Evolutionary conservation across 2,797 vertebrate species (phyloP).

Genomic region (Ibycter americanus): DNA sequence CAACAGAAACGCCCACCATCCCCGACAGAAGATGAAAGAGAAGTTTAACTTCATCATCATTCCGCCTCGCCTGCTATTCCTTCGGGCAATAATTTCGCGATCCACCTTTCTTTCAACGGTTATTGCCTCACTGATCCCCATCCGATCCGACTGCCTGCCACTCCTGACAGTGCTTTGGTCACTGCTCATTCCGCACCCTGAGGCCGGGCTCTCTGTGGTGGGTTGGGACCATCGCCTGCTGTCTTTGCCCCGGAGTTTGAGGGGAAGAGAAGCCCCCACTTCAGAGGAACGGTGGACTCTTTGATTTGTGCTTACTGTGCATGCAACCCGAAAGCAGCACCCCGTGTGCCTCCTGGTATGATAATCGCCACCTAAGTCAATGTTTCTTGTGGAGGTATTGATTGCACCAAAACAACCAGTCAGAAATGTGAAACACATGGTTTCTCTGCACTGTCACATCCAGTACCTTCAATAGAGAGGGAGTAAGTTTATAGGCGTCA

Average conservation of each 20-base stretch:
- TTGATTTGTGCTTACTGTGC: constrained; percentile 42
- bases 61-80: constrained; percentile 63
- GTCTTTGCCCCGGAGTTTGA: background rate
- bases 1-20: constrained; percentile 83
- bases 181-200: background rate
- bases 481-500: constrained; percentile 52
- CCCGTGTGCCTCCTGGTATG: constrained; percentile 19
- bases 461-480: constrained; percentile 16
- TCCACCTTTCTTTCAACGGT: constrained; percentile 4
- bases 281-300: background rate
- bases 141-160: background rate
- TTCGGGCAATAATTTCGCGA: constrained; percentile 41
- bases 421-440: constrained; percentile 69
- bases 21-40: constrained; percentile 71
- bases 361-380: constrained; percentile 43
- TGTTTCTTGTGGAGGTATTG: constrained; percentile 54
- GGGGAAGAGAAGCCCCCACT: background rate
- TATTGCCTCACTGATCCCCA: constrained; percentile 25
- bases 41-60: constrained; percentile 78
- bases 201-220: background rate
- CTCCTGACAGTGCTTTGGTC: constrained; percentile 16
- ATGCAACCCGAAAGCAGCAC: background rate
- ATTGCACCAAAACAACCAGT: constrained; percentile 67
- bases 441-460: constrained; percentile 54
- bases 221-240: background rate